phyloP scores from a whole-genome alignment of 2,888 invertebrate genomes.

The Flexamia atlantica region DNA sequence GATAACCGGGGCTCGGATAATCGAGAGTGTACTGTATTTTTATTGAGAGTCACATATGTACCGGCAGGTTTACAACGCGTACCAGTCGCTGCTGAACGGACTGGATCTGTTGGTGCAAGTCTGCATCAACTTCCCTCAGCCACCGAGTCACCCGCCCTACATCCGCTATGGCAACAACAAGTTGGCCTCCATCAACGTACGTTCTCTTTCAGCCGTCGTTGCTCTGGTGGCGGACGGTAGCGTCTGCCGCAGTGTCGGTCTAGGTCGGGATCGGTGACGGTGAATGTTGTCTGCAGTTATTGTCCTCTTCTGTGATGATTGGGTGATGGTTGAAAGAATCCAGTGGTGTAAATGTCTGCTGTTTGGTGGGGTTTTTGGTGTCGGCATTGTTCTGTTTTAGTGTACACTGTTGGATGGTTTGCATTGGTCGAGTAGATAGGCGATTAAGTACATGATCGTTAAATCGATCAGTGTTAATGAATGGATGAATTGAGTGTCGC shows the following conservation, averaged over 20 bases:
- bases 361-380: no score
- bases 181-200: slow-evolving; percentile 31
- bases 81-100: slow-evolving; percentile 82
- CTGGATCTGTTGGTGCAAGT: slow-evolving; percentile 83
- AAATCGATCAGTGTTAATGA: no score
- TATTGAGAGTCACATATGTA: neutral
- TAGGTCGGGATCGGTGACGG: neutral
- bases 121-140: slow-evolving; percentile 78
- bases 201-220: slow-evolving; percentile 39
- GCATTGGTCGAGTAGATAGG: no score
- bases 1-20: no score
- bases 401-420: no score
- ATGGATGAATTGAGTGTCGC: no score
- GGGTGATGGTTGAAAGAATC: no score
- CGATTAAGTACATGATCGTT: no score
- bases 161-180: slow-evolving; percentile 68
- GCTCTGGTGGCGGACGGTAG: neutral
- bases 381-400: no score
- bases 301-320: no score
- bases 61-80: slow-evolving; percentile 81
- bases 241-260: neutral
- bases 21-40: no score
- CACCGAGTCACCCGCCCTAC: slow-evolving; percentile 69
- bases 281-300: neutral
- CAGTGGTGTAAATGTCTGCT: no score